Base-by-base conservation (phyloP, 2,888 invertebrate species). In the Ephialtes manifestator region DNA sequence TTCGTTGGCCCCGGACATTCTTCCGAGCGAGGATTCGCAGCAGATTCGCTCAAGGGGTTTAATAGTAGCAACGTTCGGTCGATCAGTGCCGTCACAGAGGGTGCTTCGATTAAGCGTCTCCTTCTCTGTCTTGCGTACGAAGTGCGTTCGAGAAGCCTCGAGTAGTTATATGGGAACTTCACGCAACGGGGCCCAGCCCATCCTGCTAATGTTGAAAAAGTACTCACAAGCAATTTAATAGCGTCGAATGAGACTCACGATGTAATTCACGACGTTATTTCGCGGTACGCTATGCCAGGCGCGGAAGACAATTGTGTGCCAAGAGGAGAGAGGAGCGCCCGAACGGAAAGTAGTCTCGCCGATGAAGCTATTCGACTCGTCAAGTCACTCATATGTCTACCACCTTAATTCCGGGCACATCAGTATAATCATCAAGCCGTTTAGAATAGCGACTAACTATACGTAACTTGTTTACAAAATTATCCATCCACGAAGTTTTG, bases 71-170 rank as follows among this genome's bases (percentile, higher is more conserved):
- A 72, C 60, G 70, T 83, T 84, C 83, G 87, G 79, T 86, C 87
- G 86, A 89, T 87, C 86, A 81, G 86, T 75, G 81, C 86, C 90
- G 91, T 91, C 89, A 91, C 90, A 90, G 89, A 89, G 89, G 88
- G 88, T 89, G 87, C 88, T 81, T 87, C 88, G 88, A 88, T 90
- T 90, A 89, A 90, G 87, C 88, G 89, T 68, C 75, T 63, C 75
- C 46, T 31, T 60, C 43, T 79, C 63, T 60, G 48, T 68, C 68
- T 77, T 60, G 53, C 71, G 78, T 48, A 39, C 51, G 11, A 2
- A 11, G 15, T 35, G 55, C 71, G 84, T 60, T 68, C 67, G 74
- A 80, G 83, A 65, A 68, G 67, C 68, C 75, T 35, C 80, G 79
- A 58, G 79, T n/a, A 75, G 81, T 83, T 87, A 88, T 86, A 87